Conservation (phyloP, 2,888 invertebrate genomes). For the Ophion slaviceki region DNA sequence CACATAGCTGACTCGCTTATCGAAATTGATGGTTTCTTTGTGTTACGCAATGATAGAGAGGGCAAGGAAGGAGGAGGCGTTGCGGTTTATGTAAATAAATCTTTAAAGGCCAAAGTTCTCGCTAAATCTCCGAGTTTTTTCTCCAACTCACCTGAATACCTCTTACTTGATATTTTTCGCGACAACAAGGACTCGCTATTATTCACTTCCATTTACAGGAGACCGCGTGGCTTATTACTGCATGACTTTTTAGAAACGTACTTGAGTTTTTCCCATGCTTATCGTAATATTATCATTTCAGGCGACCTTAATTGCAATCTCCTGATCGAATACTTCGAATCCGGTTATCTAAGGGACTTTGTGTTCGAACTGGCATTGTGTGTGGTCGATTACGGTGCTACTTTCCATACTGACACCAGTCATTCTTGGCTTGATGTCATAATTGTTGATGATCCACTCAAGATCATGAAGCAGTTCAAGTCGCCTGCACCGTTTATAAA, state of each 20-base stretch:
- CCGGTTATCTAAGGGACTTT: background rate
- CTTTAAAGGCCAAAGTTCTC: background rate
- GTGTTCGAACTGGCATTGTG: background rate
- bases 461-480: background rate
- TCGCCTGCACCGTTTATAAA: slow-evolving; percentile 18
- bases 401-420: slow-evolving; percentile 11
- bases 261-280: too few relatives aligned
- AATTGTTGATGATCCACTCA: background rate
- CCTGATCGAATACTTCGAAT: background rate
- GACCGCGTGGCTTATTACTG: too few relatives aligned
- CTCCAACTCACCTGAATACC: background rate
- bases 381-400: background rate
- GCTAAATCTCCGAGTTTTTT: background rate
- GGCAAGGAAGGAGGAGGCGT: background rate
- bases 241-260: too few relatives aligned
- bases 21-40: too few relatives aligned
- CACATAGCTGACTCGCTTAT: background rate
- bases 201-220: too few relatives aligned
- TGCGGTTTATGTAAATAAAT: background rate
- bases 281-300: too few relatives aligned
- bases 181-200: too few relatives aligned
- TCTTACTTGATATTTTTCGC: background rate
- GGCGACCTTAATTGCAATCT: background rate
- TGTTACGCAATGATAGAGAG: background rate
- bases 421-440: background rate